Evolutionary conservation across 1,140 invertebrate species (phyloP), one percentile per base, ranked within the genome.

Genomic region (Tetramorium simillimum): DNA sequence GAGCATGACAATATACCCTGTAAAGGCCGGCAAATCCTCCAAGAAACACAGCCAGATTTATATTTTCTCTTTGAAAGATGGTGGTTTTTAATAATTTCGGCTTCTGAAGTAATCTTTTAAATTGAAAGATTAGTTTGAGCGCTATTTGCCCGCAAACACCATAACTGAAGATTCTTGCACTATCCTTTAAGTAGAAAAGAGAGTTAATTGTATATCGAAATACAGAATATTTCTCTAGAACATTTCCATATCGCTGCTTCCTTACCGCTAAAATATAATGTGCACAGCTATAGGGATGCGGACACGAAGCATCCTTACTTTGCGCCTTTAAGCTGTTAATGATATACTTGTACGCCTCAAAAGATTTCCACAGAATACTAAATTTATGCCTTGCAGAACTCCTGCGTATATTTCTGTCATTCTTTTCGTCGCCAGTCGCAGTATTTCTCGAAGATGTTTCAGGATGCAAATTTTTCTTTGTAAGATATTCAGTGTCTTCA

Each of bases 21-120:
- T 96, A 97, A 24, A 97, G 86, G 33, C 95, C 96, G 5, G 96
- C 95, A 90, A 97, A 97, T 77, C 96, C 96, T 72, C 96, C 97
- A 89, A 97, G 94, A 90, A 97, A 97, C 49, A 95, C 89, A 53
- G 96, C 97, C 77, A 97, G 91, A 89, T 96, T 96, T 12, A 97
- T 91, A 70, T 95, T 97, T 78, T 95, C 94, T 85, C 93, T 95
- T 78, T 95, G 96, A 77, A 97, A 96, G 37, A 96, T 92, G 81
- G 96, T 94, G 53, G 92, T 93, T 88, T 95, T 95, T 0, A 96
- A 85, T 87, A 95, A 92, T 37, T 93, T 93, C 82, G 97, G 96
- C 21, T 95, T 95, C 28, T 92, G 94, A 12, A 96, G 56, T 91
- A 96, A 90, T 94, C 91, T 92, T 92, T 95, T 95, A 73, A 96